Evolutionary conservation across 1,140 invertebrate genomes (phyloP).

Genomic region (Macrotrachela quadricornifera): DNA sequence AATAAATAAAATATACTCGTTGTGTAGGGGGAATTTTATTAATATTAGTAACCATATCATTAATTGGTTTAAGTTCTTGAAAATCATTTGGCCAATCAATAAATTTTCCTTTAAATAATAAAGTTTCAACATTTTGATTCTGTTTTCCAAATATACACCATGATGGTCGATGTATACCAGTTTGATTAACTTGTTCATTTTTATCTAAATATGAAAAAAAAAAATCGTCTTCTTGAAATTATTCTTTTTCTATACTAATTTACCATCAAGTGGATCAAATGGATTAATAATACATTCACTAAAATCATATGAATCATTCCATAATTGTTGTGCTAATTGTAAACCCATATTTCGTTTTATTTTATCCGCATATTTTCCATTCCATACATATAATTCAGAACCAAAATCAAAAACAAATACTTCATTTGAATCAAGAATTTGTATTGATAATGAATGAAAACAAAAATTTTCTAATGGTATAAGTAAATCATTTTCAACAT

Average conservation of each 20-base stretch:
- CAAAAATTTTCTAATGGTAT: conserved; percentile 56
- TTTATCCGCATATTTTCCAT: conserved; percentile 55
- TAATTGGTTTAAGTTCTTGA: conserved; percentile 46
- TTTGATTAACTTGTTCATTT: too few species aligned
- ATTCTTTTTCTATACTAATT: too few species aligned
- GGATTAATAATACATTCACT: conserved; percentile 57
- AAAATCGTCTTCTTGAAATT: too few species aligned
- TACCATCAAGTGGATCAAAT: conserved; percentile 20
- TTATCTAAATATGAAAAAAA: too few species aligned
- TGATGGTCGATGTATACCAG: conserved; percentile 34
- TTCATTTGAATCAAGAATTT: conserved; percentile 53
- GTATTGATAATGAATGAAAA: conserved; percentile 57
- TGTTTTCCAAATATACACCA: conserved; percentile 68
- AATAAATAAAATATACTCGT: too few species aligned
- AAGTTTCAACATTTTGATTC: conserved; percentile 76
- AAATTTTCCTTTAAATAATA: conserved; percentile 79
- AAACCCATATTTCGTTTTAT: conserved; percentile 47
- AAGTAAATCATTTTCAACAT: conserved; percentile 47
- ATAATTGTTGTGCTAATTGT: conserved; percentile 53
- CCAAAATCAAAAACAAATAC: conserved; percentile 77
- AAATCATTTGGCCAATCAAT: conserved; percentile 67
- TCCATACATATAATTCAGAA: conserved; percentile 78
- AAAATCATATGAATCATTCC: conserved; percentile 59
- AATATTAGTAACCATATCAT: conserved; percentile 14
- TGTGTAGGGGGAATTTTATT: not conserved